Evolutionary conservation across 2,797 vertebrate species (phyloP), one percentile per base, ranked within the genome.

Genomic region (Fistularia commersonii): DNA sequence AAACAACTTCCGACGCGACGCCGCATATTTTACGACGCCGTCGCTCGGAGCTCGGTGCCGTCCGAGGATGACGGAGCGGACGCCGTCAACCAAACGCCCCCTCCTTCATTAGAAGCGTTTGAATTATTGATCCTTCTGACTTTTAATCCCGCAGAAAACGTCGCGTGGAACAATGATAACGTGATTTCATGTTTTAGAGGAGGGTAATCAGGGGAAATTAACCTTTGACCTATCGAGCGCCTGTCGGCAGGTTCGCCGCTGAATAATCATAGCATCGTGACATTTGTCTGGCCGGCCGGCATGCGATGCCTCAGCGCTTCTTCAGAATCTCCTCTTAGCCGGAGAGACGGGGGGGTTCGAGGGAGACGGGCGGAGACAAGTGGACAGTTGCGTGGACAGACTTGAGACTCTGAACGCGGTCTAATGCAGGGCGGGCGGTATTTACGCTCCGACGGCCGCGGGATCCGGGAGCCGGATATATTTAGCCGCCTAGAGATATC

Each of bases 401-500:
- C 82, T 68, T 48, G 48, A 76, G 77, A 71, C 80, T 71, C 64
- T 68, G 83, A 79, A 70, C 52, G 70, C 71, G 67, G 75, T 46
- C 62, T 45, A 63, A 74, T 67, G 69, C 67, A 62, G 79, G 23
- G 13, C 74, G 57, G 76, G 70, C 62, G 66, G 77, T 84, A 85
- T 87, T 86, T 88, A 87, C 80, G 76, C 79, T 84, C 79, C 13
- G 59, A 72, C 73, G 77, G 72, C 80, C 79, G 76, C 68, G n/a
- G 79, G 80, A 81, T 69, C 70, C 12, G 42, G 72, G 67, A 77
- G 78, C 70, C 61, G 69, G 83, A 81, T 90, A 88, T 88, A 87
- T 90, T 88, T 89, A 89, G 86, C 79, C 42, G 57, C 66, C 68
- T 63, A 55, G 81, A 84, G 83, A 84, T 79, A 78, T 88, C 77